Evolutionary conservation across 2,888 invertebrate species (phyloP).

Genomic region (Ophraella communa): DNA sequence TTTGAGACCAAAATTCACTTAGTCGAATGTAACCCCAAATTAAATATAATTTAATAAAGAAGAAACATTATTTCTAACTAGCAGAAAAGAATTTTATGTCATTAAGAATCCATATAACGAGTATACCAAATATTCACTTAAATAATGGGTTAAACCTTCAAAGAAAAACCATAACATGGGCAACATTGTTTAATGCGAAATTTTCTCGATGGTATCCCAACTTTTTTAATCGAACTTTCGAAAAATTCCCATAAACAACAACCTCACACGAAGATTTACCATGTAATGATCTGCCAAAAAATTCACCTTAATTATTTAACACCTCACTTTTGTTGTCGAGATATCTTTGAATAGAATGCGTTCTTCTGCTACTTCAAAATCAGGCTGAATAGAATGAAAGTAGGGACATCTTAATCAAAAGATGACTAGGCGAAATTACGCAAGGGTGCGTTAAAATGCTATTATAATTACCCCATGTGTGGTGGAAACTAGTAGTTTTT

Average conservation of each 20-base stretch:
- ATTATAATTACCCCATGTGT: slow-evolving; percentile 13
- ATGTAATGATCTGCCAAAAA: slow-evolving; percentile 28
- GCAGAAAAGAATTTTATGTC: neutral
- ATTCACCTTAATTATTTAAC: slow-evolving; percentile 26
- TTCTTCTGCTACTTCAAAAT: slow-evolving; percentile 17
- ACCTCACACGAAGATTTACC: slow-evolving; percentile 25
- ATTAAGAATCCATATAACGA: neutral
- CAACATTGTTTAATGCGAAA: too few relatives aligned
- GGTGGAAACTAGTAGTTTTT: slow-evolving; percentile 3
- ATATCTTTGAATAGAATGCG: slow-evolving; percentile 21
- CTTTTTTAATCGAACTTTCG: neutral
- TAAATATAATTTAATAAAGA: neutral
- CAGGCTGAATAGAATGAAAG: slow-evolving; percentile 17
- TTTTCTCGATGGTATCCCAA: neutral
- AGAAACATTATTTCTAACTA: neutral
- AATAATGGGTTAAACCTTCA: too few relatives aligned
- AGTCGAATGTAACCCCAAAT: neutral
- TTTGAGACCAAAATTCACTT: slow-evolving; percentile 1
- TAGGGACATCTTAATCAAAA: slow-evolving; percentile 27
- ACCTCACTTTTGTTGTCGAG: slow-evolving; percentile 18
- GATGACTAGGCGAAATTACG: slow-evolving; percentile 14
- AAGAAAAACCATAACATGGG: too few relatives aligned
- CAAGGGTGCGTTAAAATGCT: slow-evolving; percentile 14
- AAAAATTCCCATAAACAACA: slow-evolving; percentile 14
- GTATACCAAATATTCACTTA: neutral